Evolutionary conservation across 1,140 invertebrate genomes (phyloP).

Genomic region (Ptiloglossa arizonensis): DNA sequence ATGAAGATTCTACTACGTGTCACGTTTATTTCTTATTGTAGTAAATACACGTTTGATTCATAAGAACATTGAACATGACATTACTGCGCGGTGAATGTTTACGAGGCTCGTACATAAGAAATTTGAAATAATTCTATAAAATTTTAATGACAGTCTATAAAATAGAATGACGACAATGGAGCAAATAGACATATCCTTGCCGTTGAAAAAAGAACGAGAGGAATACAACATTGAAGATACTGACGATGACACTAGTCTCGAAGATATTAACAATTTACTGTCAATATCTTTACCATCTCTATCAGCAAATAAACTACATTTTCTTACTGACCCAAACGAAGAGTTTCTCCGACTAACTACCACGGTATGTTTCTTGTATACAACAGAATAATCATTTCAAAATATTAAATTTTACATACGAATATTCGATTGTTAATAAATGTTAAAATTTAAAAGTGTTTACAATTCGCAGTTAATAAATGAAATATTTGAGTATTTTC

Average conservation of each 20-base stretch:
- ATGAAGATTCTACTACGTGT: background rate
- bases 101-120: background rate
- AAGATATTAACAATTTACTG: slow-evolving; percentile 53
- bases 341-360: slow-evolving; percentile 69
- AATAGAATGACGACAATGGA: slow-evolving; percentile 57
- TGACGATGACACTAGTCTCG: slow-evolving; percentile 38
- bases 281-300: slow-evolving; percentile 63
- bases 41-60: background rate
- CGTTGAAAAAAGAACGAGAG: slow-evolving; percentile 61
- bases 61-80: background rate
- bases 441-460: background rate
- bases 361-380: slow-evolving; percentile 56
- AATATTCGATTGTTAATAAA: background rate
- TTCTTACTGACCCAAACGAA: slow-evolving; percentile 44
- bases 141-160: background rate
- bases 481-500: background rate
- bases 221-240: slow-evolving; percentile 27
- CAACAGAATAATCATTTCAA: background rate
- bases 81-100: slow-evolving; percentile 17
- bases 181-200: slow-evolving; percentile 51
- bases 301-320: slow-evolving; percentile 51
- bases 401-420: background rate
- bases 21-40: background rate
- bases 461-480: slow-evolving; percentile 6
- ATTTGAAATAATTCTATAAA: slow-evolving; percentile 23